Conservation (phyloP, 1,140 invertebrate species). For the Sinonovacula constricta region DNA sequence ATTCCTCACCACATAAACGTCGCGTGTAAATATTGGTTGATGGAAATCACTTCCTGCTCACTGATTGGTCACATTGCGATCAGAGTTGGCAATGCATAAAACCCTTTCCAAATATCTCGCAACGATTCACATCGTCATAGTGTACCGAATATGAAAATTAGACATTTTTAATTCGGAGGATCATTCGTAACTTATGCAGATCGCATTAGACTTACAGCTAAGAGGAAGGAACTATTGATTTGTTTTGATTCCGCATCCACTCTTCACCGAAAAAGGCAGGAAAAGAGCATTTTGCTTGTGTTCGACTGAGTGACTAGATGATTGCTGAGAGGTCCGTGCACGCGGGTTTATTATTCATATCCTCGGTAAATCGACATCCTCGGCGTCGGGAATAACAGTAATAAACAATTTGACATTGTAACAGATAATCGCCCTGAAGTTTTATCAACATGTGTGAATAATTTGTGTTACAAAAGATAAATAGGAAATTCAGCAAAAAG, state of each 20-base stretch:
- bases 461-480: no score
- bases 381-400: background rate
- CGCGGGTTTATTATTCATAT: background rate
- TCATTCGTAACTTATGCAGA: no score
- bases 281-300: background rate
- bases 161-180: background rate
- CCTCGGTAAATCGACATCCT: background rate
- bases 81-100: slow-evolving; percentile 47
- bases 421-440: slow-evolving; percentile 37
- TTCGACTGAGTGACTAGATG: background rate
- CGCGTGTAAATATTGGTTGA: slow-evolving; percentile 54
- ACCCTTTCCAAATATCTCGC: slow-evolving; percentile 14
- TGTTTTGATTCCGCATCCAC: no score
- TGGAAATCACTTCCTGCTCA: slow-evolving; percentile 49
- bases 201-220: no score
- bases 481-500: no score
- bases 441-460: no score
- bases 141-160: slow-evolving; percentile 17
- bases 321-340: background rate
- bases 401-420: background rate
- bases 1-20: slow-evolving; percentile 45
- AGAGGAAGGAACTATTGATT: no score
- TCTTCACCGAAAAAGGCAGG: background rate
- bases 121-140: slow-evolving; percentile 20
- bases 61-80: slow-evolving; percentile 45